These are phyloP conservation scores for Acipenser transmontanus DNA, from an alignment of 2,797 vertebrate genomes.

Conservation along the genomic window DNA sequence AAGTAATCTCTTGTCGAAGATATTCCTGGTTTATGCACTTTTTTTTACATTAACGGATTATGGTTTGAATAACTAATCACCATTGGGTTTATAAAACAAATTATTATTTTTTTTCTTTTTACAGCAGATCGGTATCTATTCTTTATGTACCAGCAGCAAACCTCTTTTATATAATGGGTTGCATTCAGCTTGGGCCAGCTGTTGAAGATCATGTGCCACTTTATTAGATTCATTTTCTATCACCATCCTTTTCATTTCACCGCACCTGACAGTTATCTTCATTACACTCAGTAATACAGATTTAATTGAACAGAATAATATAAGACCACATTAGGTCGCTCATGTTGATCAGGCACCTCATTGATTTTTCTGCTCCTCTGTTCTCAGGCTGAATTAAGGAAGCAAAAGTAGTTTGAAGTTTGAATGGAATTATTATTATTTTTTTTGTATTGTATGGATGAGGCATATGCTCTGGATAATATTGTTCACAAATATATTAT, in stretches of 20 bases:
- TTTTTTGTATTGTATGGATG: too few relatives aligned
- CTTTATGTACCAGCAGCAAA: too few relatives aligned
- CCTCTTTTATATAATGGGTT: conserved; percentile 33
- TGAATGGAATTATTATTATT: too few relatives aligned
- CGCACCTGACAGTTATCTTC: conserved; percentile 55
- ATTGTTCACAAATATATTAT: too few relatives aligned
- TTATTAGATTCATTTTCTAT: conserved; percentile 71
- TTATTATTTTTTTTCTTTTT: neutral
- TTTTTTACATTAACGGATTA: neutral
- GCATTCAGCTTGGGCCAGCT: conserved; percentile 51
- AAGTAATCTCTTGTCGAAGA: too few relatives aligned
- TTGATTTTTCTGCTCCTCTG: conserved; percentile 52
- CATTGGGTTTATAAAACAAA: neutral
- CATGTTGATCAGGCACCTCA: conserved; percentile 58
- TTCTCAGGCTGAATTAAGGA: conserved; percentile 32
- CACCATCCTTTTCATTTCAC: conserved; percentile 54
- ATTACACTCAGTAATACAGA: conserved; percentile 60
- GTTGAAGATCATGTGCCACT: conserved; percentile 56
- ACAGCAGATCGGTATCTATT: too few relatives aligned
- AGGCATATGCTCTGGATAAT: too few relatives aligned
- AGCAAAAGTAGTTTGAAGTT: conserved; percentile 20
- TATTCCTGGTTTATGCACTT: too few relatives aligned
- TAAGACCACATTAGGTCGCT: conserved; percentile 61
- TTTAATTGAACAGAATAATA: conserved; percentile 65
- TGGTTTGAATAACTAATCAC: neutral